Evolutionary conservation across 1,140 invertebrate genomes (phyloP), one percentile per base, ranked within the genome.

Genomic region (Drosophila lowei): DNA sequence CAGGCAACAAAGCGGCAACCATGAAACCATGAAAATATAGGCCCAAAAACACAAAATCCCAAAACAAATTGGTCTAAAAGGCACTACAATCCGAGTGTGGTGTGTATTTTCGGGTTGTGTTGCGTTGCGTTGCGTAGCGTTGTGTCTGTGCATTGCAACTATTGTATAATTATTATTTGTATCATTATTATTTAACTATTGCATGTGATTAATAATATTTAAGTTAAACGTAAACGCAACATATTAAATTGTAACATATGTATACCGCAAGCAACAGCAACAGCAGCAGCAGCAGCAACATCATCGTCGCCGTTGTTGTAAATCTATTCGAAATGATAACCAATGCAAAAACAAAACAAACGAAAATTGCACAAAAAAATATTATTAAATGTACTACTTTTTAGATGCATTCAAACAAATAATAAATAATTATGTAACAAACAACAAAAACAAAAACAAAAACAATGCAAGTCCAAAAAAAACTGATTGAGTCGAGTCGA

Each of bases 151-250:
- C 23, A 25, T 25, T 21, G 28, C 54, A 77, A 86, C 80, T 88
- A 86, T 8, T 88, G 77, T 88, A 88, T 85, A 77, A 88, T 81
- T 86, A 81, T 86, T 76, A 76, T 86, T 83, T 77, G 85, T 83
- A 79, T 56, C 55, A 77, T 84, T 86, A 88, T 86, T 89, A 88
- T 88, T 88, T 88, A 88, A 88, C 83, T 88, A 89, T 88, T 88
- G 83, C 83, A 88, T 88, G 83, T 88, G 83, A 88, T 88, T 88
- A 88, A 88, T 88, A 88, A 88, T 88, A 88, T 88, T 83, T 88
- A 88, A 88, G 83, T 88, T 88, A 88, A 83, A 79, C 79, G 71
- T 83, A 88, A 88, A 88, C 63, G 71, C 76, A 89, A 78, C 83
- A 88, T 88, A 88, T 88, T 83, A 70, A 75, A 88, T 77, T 76